These are phyloP conservation scores for Zosterops borbonicus DNA, from an alignment of 2,113 vertebrate genomes.

Conservation along the genomic window DNA sequence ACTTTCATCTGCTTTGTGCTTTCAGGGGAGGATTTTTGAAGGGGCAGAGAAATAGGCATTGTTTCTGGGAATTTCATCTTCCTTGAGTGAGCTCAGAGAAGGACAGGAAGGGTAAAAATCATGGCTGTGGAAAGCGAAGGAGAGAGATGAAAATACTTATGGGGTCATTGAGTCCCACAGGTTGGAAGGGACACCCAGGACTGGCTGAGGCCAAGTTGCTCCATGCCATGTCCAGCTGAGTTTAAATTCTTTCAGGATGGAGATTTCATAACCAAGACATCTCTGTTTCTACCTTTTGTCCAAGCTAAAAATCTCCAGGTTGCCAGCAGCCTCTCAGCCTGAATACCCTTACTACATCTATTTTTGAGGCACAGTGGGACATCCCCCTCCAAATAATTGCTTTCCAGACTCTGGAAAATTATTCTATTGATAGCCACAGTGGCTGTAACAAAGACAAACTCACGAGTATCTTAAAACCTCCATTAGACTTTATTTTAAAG, in stretches of 20 bases:
- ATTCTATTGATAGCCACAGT: neutral
- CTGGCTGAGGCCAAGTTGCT: neutral
- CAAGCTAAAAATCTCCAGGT: neutral
- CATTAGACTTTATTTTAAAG: slow-evolving; percentile 82
- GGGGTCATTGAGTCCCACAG: neutral
- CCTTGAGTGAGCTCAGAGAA: neutral
- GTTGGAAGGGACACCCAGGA: neutral
- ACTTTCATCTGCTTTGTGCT: neutral
- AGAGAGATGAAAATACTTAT: neutral
- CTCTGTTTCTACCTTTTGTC: neutral
- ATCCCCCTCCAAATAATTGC: neutral
- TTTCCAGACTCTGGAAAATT: neutral
- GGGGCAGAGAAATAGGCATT: neutral
- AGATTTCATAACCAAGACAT: neutral
- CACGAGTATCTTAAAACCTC: slow-evolving; percentile 51
- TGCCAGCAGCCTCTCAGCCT: neutral
- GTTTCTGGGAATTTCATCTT: neutral
- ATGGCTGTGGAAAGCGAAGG: neutral
- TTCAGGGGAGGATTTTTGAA: neutral
- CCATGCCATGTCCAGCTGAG: neutral
- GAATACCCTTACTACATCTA: neutral
- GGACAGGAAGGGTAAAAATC: neutral
- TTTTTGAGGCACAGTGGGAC: neutral
- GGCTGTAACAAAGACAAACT: neutral
- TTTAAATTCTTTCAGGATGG: neutral